phyloP scores from a whole-genome alignment of 2,797 vertebrate species.

The Pseudomugil tenellus region DNA sequence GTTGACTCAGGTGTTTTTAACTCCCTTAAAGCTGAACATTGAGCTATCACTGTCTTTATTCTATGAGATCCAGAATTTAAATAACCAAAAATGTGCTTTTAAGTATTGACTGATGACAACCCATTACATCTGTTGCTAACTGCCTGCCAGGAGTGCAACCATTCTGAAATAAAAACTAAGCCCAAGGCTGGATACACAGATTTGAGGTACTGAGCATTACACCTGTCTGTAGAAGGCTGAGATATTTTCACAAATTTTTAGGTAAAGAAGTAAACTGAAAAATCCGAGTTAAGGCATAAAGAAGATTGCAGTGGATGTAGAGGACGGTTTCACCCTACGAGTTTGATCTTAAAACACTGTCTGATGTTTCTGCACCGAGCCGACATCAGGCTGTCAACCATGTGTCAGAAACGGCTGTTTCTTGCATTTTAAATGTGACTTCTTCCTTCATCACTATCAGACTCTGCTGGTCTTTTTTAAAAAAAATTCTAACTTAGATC shows the following conservation, averaged over 20 bases:
- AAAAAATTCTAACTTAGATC: not conserved
- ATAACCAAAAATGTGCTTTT: not conserved
- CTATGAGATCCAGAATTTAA: not conserved
- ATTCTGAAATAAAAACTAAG: not conserved
- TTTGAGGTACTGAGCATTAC: not conserved
- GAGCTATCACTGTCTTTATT: not conserved
- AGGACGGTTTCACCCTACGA: too few relatives aligned
- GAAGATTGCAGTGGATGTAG: too few relatives aligned
- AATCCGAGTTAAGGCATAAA: too few relatives aligned
- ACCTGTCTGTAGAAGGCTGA: too few relatives aligned
- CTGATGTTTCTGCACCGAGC: too few relatives aligned
- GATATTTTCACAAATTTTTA: too few relatives aligned
- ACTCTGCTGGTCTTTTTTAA: not conserved
- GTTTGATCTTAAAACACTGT: too few relatives aligned
- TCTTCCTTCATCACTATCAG: too few relatives aligned
- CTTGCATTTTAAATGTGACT: too few relatives aligned
- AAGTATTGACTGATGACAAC: not conserved
- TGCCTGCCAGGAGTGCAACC: not conserved
- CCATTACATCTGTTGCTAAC: not conserved
- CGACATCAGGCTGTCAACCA: too few relatives aligned
- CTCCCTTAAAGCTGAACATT: not conserved
- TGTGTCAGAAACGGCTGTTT: not conserved
- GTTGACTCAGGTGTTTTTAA: not conserved
- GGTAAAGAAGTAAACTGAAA: too few relatives aligned
- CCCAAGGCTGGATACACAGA: not conserved